phyloP scores from a whole-genome alignment of 2,797 vertebrate species.

The Tamandua tetradactyla region DNA sequence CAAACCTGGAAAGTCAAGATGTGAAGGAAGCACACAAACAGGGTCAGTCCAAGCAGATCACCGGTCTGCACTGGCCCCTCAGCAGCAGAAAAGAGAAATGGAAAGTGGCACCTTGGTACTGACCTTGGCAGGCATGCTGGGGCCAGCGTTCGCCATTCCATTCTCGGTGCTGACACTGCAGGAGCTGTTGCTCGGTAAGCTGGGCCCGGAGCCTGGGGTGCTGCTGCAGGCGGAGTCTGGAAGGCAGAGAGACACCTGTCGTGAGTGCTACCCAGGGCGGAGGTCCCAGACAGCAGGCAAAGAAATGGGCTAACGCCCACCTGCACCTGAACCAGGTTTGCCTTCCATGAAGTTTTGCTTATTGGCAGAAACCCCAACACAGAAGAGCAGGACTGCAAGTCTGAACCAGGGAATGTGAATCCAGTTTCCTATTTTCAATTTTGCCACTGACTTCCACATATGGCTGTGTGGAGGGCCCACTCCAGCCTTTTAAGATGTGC shows the following conservation, averaged over 20 bases:
- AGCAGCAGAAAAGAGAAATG: not conserved
- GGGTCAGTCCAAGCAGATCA: too few relatives aligned
- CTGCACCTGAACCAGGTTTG: too few relatives aligned
- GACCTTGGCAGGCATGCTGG: constrained; percentile 93
- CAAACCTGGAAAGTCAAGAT: too few relatives aligned
- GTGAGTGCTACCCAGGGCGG: not conserved
- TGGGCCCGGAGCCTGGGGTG: constrained; percentile 97
- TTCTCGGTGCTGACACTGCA: constrained; percentile 96
- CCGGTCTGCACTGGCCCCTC: rapidly evolving
- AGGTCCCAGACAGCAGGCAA: rapidly evolving
- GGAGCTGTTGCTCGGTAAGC: constrained; percentile 98
- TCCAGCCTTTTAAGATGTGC: not conserved
- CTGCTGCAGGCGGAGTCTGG: constrained; percentile 97
- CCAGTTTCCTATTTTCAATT: rapidly evolving
- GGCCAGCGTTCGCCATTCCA: constrained; percentile 89
- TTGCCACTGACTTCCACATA: too few relatives aligned
- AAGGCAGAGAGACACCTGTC: rapidly evolving
- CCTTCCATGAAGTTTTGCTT: not conserved
- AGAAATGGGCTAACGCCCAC: not conserved
- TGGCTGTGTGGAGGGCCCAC: rapidly evolving
- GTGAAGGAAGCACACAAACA: too few relatives aligned
- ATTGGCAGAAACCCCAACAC: rapidly evolving
- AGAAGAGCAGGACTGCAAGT: rapidly evolving
- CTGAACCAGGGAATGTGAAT: not conserved
- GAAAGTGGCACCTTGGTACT: not conserved